Evolutionary conservation across 2,113 vertebrate genomes (phyloP).

Genomic region (Ammodytes marinus): DNA sequence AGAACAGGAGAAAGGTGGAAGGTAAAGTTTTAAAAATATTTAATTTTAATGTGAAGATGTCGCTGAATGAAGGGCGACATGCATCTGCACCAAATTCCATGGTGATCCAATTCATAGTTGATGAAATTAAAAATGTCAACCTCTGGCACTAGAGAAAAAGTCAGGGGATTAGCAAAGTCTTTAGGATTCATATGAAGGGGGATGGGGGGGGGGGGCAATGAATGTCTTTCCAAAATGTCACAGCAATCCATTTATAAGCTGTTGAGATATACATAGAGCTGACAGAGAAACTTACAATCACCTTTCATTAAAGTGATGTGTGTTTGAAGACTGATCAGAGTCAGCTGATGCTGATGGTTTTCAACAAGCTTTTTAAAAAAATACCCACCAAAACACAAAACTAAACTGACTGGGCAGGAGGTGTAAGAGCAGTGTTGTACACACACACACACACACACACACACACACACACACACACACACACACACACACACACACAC

Average conservation of each 20-base stretch:
- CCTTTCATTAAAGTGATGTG: background rate
- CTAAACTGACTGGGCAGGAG: background rate
- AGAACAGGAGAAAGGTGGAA: background rate
- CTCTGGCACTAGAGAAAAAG: too few relatives aligned
- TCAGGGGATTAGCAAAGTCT: background rate
- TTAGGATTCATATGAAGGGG: background rate
- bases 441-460: background rate
- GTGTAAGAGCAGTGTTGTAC: background rate
- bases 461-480: too few relatives aligned
- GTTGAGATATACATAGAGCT: background rate
- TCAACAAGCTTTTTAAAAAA: background rate
- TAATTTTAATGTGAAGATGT: too few relatives aligned
- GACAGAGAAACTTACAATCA: background rate
- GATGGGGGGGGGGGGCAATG: too few relatives aligned
- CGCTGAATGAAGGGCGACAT: too few relatives aligned
- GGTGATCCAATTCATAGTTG: too few relatives aligned
- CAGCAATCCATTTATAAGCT: background rate
- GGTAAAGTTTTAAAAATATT: background rate
- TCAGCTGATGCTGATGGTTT: background rate
- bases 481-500: too few relatives aligned
- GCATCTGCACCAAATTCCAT: too few relatives aligned
- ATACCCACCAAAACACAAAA: background rate
- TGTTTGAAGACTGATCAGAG: background rate
- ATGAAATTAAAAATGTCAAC: too few relatives aligned
- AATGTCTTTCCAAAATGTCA: background rate